A percentile compares a stretch with the other conserved stretches of the same genome.
These are phyloP conservation scores for Hypena proboscidalis DNA, from an alignment of 2,888 invertebrate genomes.

Conservation along the genomic window DNA sequence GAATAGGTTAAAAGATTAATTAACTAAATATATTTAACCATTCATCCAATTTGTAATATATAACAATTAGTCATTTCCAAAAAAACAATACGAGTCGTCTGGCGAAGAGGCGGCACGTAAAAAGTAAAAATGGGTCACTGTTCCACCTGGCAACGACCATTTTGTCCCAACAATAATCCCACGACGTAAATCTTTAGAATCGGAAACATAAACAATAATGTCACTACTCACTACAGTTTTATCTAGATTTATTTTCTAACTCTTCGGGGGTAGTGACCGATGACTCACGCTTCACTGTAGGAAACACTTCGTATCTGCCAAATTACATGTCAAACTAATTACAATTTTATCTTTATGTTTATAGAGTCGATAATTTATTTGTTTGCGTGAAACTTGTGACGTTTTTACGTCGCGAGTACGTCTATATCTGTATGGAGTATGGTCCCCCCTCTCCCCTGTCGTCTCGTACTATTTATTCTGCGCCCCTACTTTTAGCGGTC, in stretches of 20 bases:
- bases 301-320: conserved; percentile 15
- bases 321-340: conserved; percentile 9
- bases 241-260: conserved; percentile 64
- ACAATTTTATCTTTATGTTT: not conserved
- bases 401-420: conserved; percentile 8
- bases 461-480: conserved; percentile 67
- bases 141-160: not conserved
- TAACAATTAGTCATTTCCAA: too few species aligned
- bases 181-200: conserved; percentile 18
- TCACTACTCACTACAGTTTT: conserved; percentile 35
- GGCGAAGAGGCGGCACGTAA: too few species aligned
- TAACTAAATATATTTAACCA: too few species aligned
- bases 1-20: too few species aligned
- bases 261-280: conserved; percentile 72
- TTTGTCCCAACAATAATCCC: conserved; percentile 2
- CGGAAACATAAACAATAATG: conserved; percentile 38
- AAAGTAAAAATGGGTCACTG: not conserved
- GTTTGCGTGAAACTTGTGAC: conserved; percentile 1
- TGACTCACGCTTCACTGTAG: conserved; percentile 55
- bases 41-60: too few species aligned
- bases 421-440: conserved; percentile 68
- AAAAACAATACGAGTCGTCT: too few species aligned
- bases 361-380: conserved; percentile 13
- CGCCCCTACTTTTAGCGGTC: conserved; percentile 55
- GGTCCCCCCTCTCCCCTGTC: conserved; percentile 48